Conservation (phyloP, 2,797 vertebrate species). For the Sternotherus odoratus region DNA sequence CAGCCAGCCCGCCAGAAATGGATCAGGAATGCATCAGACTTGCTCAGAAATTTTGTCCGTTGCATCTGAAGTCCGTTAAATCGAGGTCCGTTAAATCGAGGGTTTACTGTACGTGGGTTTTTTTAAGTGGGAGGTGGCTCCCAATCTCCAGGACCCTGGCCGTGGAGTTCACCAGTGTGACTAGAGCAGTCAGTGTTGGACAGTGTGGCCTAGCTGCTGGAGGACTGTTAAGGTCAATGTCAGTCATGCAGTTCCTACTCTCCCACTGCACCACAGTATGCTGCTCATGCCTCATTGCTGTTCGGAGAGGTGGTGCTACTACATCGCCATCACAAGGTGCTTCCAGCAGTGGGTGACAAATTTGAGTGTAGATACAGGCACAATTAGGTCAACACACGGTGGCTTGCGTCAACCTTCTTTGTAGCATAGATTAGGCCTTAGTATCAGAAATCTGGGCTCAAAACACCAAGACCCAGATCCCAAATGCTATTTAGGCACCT, state of each 20-base stretch:
- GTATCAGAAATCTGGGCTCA: background rate
- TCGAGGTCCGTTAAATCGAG: too few relatives aligned
- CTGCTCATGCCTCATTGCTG: background rate
- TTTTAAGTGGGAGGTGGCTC: background rate
- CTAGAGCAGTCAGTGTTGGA: background rate
- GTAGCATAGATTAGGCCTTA: background rate
- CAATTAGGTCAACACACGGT: background rate
- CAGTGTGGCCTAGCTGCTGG: background rate
- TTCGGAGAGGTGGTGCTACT: background rate
- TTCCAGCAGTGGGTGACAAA: background rate
- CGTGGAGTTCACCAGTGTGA: background rate
- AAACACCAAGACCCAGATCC: background rate
- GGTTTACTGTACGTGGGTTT: background rate
- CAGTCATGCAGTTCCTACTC: background rate
- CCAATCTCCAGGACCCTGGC: background rate
- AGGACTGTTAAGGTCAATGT: background rate
- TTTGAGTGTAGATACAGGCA: background rate
- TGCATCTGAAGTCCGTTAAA: too few relatives aligned
- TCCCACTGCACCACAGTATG: background rate
- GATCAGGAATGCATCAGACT: too few relatives aligned
- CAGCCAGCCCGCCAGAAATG: too few relatives aligned
- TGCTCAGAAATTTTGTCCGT: too few relatives aligned
- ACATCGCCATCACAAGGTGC: background rate
- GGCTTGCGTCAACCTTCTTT: background rate
- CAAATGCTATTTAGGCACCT: background rate